A percentile compares a stretch with the other conserved stretches of the same genome.
These are phyloP conservation scores for Sinhomidia bicolor DNA, from an alignment of 2,888 invertebrate species.

Conservation along the genomic window DNA sequence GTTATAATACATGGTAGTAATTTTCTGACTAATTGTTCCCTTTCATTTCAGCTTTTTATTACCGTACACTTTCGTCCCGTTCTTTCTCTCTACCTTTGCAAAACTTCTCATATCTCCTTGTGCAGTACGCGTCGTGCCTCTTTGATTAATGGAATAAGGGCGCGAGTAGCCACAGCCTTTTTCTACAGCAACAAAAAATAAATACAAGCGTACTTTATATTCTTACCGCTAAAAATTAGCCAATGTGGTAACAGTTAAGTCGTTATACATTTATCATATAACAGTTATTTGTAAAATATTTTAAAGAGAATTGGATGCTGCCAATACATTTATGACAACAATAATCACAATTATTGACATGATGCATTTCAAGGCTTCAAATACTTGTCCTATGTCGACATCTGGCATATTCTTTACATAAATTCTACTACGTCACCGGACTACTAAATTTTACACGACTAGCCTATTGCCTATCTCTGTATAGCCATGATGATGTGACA, in stretches of 20 bases:
- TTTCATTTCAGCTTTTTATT: background rate
- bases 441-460: too few species aligned
- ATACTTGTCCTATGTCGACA: background rate
- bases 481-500: too few species aligned
- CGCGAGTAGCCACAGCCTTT: slow-evolving; percentile 90
- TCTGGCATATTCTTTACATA: background rate
- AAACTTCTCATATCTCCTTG: slow-evolving; percentile 82
- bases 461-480: too few species aligned
- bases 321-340: background rate
- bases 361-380: slow-evolving; percentile 35
- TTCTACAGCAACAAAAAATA: slow-evolving; percentile 80
- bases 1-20: too few species aligned
- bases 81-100: background rate
- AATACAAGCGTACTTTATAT: too few species aligned
- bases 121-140: slow-evolving; percentile 94
- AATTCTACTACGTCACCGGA: background rate
- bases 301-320: background rate
- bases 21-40: background rate
- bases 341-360: background rate
- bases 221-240: too few species aligned
- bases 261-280: too few species aligned
- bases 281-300: too few species aligned
- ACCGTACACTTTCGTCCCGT: background rate
- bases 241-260: too few species aligned
- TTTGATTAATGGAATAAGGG: slow-evolving; percentile 93